Conservation (phyloP, 2,888 invertebrate genomes). For the Lordiphosa fenestrarum region DNA sequence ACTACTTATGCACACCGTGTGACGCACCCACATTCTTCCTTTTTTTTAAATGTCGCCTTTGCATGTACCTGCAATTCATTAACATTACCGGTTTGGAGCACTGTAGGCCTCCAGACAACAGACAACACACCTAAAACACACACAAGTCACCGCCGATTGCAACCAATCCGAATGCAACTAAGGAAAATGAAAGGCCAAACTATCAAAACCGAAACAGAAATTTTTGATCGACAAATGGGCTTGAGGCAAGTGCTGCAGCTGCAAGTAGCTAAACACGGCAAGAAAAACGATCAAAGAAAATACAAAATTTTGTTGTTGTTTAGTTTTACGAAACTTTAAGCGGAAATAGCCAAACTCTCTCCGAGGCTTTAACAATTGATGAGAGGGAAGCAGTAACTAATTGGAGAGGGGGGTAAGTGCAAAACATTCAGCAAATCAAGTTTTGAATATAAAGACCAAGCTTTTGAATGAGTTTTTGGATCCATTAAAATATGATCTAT, state of each 20-base stretch:
- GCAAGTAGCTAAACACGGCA: no score
- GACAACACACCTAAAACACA: constrained; percentile 8
- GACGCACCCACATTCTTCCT: constrained; percentile 23
- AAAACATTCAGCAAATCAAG: no score
- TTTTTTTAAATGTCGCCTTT: neutral
- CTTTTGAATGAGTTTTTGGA: no score
- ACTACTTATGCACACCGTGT: neutral
- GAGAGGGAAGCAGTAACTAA: no score
- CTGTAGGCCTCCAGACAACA: constrained; percentile 16
- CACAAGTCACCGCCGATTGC: constrained; percentile 20
- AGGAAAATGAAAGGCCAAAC: constrained; percentile 66
- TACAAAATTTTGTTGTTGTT: neutral
- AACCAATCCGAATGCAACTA: constrained; percentile 48
- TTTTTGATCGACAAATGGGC: constrained; percentile 33
- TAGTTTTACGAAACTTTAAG: no score
- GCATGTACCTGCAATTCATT: neutral
- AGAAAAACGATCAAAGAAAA: no score
- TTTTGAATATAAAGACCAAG: no score
- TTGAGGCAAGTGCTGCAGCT: constrained; percentile 42
- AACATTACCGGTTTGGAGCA: constrained; percentile 31
- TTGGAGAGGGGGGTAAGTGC: no score
- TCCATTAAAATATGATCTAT: no score
- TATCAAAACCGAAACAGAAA: constrained; percentile 23
- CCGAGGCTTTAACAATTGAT: no score
- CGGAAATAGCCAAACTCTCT: no score